A percentile compares a stretch with the other conserved stretches of the same genome.
Evolutionary conservation across 2,888 invertebrate species (phyloP).

Genomic region (Papilio gigon): DNA sequence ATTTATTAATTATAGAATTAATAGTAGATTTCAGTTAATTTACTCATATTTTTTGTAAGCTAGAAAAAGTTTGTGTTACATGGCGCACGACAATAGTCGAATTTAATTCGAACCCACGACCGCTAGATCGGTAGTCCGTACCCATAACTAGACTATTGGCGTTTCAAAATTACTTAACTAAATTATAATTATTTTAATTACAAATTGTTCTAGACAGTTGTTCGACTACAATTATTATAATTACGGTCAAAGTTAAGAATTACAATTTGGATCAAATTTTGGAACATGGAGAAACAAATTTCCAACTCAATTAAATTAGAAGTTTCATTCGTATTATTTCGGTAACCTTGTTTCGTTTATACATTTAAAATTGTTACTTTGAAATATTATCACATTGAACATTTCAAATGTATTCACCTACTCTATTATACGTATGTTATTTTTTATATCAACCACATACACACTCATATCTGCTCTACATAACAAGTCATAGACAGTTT

Average conservation of each 20-base stretch:
- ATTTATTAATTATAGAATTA: no score
- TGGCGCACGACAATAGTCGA: no score
- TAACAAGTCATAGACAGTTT: no score
- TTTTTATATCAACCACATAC: not conserved
- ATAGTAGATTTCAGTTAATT: no score
- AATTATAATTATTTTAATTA: not conserved
- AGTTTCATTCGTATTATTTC: slow-evolving; percentile 6
- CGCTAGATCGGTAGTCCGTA: no score
- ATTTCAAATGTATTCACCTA: not conserved
- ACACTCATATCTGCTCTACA: not conserved
- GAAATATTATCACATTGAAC: not conserved
- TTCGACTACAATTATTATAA: slow-evolving; percentile 22
- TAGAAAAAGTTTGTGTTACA: no score
- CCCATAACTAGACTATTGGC: no score
- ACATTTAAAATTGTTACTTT: not conserved
- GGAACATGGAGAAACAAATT: slow-evolving; percentile 8
- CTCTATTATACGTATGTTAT: not conserved
- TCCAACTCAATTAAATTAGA: slow-evolving; percentile 24
- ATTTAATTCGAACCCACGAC: no score
- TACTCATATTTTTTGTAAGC: no score
- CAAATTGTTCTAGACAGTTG: slow-evolving; percentile 10
- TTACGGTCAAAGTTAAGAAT: slow-evolving; percentile 19
- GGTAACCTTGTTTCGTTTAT: not conserved
- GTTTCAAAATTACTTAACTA: not conserved
- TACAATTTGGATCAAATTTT: slow-evolving; percentile 17